Conservation (phyloP, 2,888 invertebrate species). For the Serripes groenlandicus region DNA sequence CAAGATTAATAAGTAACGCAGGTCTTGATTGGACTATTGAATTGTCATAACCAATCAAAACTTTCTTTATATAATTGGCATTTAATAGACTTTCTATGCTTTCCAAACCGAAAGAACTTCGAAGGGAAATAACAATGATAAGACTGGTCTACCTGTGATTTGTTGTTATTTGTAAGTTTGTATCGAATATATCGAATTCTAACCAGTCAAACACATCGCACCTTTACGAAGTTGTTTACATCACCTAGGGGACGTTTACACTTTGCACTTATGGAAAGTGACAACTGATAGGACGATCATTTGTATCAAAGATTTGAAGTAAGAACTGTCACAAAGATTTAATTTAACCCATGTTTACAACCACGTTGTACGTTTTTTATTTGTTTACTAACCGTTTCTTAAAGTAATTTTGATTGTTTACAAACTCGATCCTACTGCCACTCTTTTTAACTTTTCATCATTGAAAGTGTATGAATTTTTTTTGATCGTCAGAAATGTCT, state of each 20-base stretch:
- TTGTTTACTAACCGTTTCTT: too few relatives aligned
- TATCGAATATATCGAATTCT: neutral
- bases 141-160: neutral
- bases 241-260: constrained; percentile 80
- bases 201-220: constrained; percentile 28
- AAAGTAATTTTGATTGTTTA: too few relatives aligned
- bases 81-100: neutral
- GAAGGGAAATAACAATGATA: neutral
- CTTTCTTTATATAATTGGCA: neutral
- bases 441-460: too few relatives aligned
- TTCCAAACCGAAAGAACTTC: neutral
- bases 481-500: too few relatives aligned
- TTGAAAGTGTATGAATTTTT: too few relatives aligned
- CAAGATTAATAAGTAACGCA: too few relatives aligned
- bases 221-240: constrained; percentile 62
- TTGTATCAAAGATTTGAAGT: neutral
- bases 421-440: too few relatives aligned
- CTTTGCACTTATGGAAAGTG: constrained; percentile 63
- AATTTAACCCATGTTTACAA: too few relatives aligned
- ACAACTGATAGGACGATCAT: constrained; percentile 33
- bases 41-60: too few relatives aligned
- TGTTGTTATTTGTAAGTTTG: neutral
- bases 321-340: neutral
- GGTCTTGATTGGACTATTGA: too few relatives aligned
- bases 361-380: too few relatives aligned